phyloP scores from a whole-genome alignment of 2,113 vertebrate species.

The Xiphorhynchus elegans region DNA sequence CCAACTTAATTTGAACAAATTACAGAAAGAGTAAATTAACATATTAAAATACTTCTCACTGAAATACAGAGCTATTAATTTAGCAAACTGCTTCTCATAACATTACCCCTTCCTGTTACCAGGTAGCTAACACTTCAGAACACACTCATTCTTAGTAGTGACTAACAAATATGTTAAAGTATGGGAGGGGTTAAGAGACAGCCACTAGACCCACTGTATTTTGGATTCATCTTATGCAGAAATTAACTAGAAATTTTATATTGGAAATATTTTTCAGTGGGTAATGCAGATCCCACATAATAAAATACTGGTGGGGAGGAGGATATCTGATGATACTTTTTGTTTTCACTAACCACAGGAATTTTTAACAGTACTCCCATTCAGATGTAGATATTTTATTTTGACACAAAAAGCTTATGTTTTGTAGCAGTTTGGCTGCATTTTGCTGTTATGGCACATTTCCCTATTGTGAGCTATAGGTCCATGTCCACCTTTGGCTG shows the following conservation, averaged over 20 bases:
- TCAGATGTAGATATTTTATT: not conserved
- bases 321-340: not conserved
- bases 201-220: not conserved
- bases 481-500: not conserved
- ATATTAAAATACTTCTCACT: not conserved
- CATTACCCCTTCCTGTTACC: not conserved
- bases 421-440: not conserved
- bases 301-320: not conserved
- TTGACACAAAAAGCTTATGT: not conserved
- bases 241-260: not conserved
- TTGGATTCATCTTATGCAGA: not conserved
- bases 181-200: not conserved
- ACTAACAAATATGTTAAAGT: not conserved
- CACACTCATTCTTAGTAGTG: fast-evolving
- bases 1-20: not conserved
- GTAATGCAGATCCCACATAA: not conserved
- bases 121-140: not conserved
- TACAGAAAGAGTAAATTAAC: not conserved
- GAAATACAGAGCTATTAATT: not conserved
- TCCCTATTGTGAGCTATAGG: not conserved
- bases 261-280: not conserved
- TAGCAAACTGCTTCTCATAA: not conserved
- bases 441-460: not conserved
- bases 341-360: not conserved
- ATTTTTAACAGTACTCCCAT: not conserved